Conservation (phyloP, 2,888 invertebrate genomes). For the Caenorhabditis imperialis region DNA sequence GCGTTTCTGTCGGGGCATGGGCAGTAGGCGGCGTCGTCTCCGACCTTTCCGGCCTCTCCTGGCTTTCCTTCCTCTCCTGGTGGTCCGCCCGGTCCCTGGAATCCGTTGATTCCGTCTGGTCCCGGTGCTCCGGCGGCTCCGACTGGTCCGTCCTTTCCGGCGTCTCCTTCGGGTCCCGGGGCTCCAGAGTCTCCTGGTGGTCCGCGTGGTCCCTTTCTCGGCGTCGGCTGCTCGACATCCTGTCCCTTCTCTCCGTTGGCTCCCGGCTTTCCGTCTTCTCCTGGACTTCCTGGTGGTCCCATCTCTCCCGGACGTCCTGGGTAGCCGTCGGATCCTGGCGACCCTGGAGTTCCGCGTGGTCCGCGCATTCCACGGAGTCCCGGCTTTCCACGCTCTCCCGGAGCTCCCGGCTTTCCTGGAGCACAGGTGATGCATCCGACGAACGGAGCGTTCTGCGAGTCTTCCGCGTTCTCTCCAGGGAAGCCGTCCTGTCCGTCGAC, state of each 20-base stretch:
- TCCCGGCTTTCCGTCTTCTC: slow-evolving; percentile 67
- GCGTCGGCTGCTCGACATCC: slow-evolving; percentile 64
- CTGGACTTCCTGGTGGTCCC: slow-evolving; percentile 63
- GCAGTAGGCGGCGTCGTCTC: slow-evolving; percentile 69
- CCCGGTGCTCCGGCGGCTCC: slow-evolving; percentile 64
- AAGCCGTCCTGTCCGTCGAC: slow-evolving; percentile 63
- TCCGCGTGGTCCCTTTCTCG: slow-evolving; percentile 68
- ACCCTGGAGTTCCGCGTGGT: slow-evolving; percentile 60
- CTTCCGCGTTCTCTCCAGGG: slow-evolving; percentile 63
- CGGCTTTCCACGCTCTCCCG: slow-evolving; percentile 66
- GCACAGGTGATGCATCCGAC: slow-evolving; percentile 66
- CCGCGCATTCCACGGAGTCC: slow-evolving; percentile 70
- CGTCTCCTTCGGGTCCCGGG: slow-evolving; percentile 68
- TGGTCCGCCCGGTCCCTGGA: slow-evolving; percentile 65
- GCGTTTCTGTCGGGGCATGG: slow-evolving; percentile 66
- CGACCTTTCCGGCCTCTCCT: slow-evolving; percentile 59
- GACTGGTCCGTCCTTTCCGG: slow-evolving; percentile 61
- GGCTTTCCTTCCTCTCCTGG: slow-evolving; percentile 67
- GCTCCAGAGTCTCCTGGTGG: slow-evolving; percentile 67
- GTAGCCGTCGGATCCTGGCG: slow-evolving; percentile 60
- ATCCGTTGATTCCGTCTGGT: slow-evolving; percentile 66
- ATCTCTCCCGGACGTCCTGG: slow-evolving; percentile 63
- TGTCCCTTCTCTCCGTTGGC: slow-evolving; percentile 66
- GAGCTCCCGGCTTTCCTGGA: slow-evolving; percentile 63
- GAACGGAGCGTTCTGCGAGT: slow-evolving; percentile 66